A percentile compares a stretch with the other conserved stretches of the same genome.
phyloP scores from a whole-genome alignment of 2,113 vertebrate species.

The Forbesichthys papilliferus region DNA sequence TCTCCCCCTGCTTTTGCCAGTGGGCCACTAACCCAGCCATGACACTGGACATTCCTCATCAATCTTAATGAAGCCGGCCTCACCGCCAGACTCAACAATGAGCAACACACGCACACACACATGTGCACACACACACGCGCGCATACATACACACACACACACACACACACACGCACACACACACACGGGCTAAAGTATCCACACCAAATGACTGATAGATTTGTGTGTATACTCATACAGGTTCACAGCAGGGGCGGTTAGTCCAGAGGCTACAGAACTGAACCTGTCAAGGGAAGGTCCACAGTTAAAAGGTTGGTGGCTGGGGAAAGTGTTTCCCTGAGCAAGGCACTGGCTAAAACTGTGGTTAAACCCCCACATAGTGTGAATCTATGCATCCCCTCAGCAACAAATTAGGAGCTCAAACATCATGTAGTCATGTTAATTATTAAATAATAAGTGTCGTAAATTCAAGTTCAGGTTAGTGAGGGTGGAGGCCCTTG shows the following conservation, averaged over 20 bases:
- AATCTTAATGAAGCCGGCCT: constrained; percentile 72
- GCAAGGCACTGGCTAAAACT: no score
- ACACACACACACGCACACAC: constrained; percentile 13
- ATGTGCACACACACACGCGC: constrained; percentile 12
- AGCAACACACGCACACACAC: constrained; percentile 22
- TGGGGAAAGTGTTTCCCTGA: no score
- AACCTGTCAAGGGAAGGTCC: neutral
- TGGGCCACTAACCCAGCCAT: constrained; percentile 69
- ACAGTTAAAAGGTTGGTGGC: no score
- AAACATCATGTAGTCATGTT: no score
- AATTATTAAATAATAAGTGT: no score
- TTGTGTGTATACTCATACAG: neutral
- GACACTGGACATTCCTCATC: constrained; percentile 72
- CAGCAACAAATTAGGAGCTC: no score
- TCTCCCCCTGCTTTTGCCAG: constrained; percentile 52
- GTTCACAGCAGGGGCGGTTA: no score
- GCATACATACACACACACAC: constrained; percentile 13
- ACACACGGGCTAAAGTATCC: neutral
- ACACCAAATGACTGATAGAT: neutral
- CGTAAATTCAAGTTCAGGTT: no score
- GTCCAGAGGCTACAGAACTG: neutral
- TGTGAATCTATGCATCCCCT: no score
- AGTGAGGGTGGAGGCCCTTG: no score
- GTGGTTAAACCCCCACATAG: no score
- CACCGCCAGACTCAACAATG: constrained; percentile 65